Conservation (phyloP, 2,888 invertebrate species). For the Entomobrya multifasciata region DNA sequence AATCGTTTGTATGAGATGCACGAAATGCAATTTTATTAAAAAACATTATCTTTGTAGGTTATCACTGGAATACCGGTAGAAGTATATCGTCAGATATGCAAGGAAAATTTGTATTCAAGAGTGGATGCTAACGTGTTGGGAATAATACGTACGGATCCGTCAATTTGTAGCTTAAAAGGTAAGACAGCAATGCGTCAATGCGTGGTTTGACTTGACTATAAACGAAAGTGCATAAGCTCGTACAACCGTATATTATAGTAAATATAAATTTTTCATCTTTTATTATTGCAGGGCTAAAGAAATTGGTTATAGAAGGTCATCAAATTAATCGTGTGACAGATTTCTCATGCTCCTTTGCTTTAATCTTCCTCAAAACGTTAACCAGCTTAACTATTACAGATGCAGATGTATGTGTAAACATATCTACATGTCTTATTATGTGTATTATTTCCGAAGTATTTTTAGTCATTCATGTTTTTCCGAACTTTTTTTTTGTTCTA, state of each 20-base stretch:
- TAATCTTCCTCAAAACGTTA: slow-evolving; percentile 66
- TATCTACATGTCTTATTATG: too few species aligned
- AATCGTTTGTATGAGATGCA: slow-evolving; percentile 1
- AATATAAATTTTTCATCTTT: not conserved
- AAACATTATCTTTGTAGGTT: slow-evolving; percentile 28
- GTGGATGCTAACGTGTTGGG: slow-evolving; percentile 64
- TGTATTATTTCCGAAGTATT: too few species aligned
- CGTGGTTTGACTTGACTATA: too few species aligned
- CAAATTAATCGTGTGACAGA: slow-evolving; percentile 68
- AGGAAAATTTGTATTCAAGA: slow-evolving; percentile 66
- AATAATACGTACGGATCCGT: slow-evolving; percentile 68
- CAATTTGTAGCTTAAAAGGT: slow-evolving; percentile 69
- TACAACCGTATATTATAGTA: not conserved
- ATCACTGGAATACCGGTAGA: slow-evolving; percentile 67
- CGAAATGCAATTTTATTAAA: not conserved
- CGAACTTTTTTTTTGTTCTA: slow-evolving; percentile 1
- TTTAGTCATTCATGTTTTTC: not conserved
- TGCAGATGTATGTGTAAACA: slow-evolving; percentile 69
- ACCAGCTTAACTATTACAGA: slow-evolving; percentile 68
- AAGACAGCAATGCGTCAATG: slow-evolving; percentile 2
- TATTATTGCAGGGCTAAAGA: slow-evolving; percentile 46
- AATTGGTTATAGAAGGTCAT: slow-evolving; percentile 66
- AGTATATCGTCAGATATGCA: slow-evolving; percentile 66
- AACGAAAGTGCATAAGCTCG: not conserved
- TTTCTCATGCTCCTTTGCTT: slow-evolving; percentile 65